These are phyloP conservation scores for Kryptopterus vitreolus DNA, from an alignment of 2,797 vertebrate genomes.

Conservation along the genomic window DNA sequence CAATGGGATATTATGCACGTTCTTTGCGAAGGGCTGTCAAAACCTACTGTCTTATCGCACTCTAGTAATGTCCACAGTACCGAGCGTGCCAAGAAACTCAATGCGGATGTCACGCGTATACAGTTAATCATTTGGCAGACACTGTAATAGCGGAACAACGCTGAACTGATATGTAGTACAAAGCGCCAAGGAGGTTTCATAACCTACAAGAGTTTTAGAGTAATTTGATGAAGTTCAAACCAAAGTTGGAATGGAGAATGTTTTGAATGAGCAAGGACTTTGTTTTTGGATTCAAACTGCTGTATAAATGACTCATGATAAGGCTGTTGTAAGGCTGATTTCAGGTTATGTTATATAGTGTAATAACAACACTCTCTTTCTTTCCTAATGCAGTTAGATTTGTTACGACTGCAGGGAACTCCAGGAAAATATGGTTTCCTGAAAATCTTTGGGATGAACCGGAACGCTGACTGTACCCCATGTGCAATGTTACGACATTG, in stretches of 20 bases:
- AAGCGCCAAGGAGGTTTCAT: neutral
- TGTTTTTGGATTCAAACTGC: neutral
- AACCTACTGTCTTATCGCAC: constrained; percentile 38
- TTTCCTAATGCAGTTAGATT: too few species aligned
- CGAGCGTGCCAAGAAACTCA: constrained; percentile 39
- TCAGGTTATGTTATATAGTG: neutral
- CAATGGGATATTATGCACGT: constrained; percentile 47
- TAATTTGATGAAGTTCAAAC: neutral
- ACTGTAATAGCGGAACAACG: neutral
- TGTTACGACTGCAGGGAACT: too few species aligned
- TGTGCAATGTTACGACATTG: too few species aligned
- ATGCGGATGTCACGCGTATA: constrained; percentile 27
- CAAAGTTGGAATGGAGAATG: neutral
- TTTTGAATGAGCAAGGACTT: neutral
- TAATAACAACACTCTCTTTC: neutral
- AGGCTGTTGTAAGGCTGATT: neutral
- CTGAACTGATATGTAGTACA: neutral
- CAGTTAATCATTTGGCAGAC: constrained; percentile 19
- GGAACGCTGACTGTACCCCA: too few species aligned
- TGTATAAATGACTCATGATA: neutral
- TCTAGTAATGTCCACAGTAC: constrained; percentile 36
- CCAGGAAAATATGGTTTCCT: too few species aligned
- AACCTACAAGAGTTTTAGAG: neutral
- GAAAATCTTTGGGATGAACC: too few species aligned
- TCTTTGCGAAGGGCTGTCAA: constrained; percentile 45